phyloP scores from a whole-genome alignment of 2,797 vertebrate species.

The Schizopygopsis malacanthus region DNA sequence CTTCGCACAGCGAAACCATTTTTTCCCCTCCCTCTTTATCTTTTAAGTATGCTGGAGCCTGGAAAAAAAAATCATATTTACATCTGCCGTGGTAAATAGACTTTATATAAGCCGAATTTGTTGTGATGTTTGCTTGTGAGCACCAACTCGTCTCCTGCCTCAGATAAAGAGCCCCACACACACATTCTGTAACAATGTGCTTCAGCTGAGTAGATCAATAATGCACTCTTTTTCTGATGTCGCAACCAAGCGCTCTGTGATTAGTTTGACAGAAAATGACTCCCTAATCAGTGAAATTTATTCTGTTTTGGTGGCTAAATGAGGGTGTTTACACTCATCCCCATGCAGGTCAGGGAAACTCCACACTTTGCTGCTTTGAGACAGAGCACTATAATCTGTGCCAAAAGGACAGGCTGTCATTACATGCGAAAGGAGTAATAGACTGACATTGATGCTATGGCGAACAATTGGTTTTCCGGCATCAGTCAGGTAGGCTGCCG shows the following conservation, averaged over 20 bases:
- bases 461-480: conserved; percentile 83
- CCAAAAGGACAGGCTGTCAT: conserved; percentile 81
- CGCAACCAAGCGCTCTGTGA: conserved; percentile 63
- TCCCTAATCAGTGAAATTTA: conserved; percentile 69
- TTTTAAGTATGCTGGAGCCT: conserved; percentile 19
- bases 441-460: conserved; percentile 84
- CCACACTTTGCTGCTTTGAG: conserved; percentile 78
- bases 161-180: conserved; percentile 16
- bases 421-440: conserved; percentile 80
- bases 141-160: conserved; percentile 32
- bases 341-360: conserved; percentile 69
- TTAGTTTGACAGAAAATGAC: conserved; percentile 66
- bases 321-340: conserved; percentile 75
- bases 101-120: conserved; percentile 40
- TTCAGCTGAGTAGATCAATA: conserved; percentile 65
- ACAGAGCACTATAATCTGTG: conserved; percentile 80
- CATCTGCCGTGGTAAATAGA: conserved; percentile 33
- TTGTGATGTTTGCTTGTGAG: conserved; percentile 30
- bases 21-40: conserved; percentile 34
- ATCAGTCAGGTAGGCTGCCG: conserved; percentile 79
- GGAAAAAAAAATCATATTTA: conserved; percentile 33
- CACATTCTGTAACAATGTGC: conserved; percentile 48
- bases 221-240: conserved; percentile 65
- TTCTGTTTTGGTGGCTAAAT: conserved; percentile 75
- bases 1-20: conserved; percentile 12